Percentiles rank a stretch among this genome's conserved stretches.
Conservation (phyloP, 1,140 invertebrate genomes). For the Drosophila nasuta region DNA sequence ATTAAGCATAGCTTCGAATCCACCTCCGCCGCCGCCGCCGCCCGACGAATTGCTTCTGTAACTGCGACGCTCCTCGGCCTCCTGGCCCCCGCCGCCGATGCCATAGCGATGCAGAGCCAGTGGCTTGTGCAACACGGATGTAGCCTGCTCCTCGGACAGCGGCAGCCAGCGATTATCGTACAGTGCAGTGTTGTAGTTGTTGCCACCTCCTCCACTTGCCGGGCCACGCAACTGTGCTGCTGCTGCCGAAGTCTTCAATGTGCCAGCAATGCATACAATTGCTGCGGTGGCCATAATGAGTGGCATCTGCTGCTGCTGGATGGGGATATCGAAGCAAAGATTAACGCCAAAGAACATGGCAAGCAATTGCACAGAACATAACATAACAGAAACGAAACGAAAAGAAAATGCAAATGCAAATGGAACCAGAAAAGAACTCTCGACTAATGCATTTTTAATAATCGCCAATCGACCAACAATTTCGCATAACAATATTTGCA, state of each 20-base stretch:
- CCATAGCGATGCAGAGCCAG: constrained; percentile 49
- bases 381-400: too few species aligned
- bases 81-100: constrained; percentile 9
- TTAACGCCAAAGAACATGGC: neutral
- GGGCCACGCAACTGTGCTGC: constrained; percentile 1
- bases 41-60: constrained; percentile 33
- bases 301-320: constrained; percentile 56
- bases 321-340: constrained; percentile 4
- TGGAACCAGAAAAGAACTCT: constrained; percentile 12
- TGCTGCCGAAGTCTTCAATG: constrained; percentile 29
- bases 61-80: constrained; percentile 37
- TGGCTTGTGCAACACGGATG: constrained; percentile 33
- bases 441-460: constrained; percentile 58
- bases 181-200: constrained; percentile 9
- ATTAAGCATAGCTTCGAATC: constrained; percentile 65
- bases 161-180: constrained; percentile 71
- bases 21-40: constrained; percentile 21
- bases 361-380: too few species aligned
- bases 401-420: constrained; percentile 12
- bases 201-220: constrained; percentile 41
- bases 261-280: constrained; percentile 55
- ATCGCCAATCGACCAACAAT: constrained; percentile 23
- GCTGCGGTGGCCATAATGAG: constrained; percentile 60
- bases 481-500: neutral
- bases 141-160: constrained; percentile 41